phyloP scores from a whole-genome alignment of 2,113 vertebrate genomes.

The Calyptomena viridis region DNA sequence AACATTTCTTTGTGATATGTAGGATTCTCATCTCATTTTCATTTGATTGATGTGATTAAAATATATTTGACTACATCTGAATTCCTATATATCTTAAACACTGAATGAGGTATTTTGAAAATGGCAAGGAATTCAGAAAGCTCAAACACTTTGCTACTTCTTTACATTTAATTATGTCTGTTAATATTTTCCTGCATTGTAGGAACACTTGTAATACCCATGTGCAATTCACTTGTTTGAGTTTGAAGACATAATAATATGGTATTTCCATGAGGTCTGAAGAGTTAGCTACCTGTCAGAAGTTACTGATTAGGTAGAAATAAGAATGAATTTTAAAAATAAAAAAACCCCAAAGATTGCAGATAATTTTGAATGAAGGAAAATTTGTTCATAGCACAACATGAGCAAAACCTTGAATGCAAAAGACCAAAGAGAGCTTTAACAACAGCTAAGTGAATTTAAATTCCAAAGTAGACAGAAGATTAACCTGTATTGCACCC shows the following conservation, averaged over 20 bases:
- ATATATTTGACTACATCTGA: slow-evolving; percentile 20
- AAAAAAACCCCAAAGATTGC: not conserved
- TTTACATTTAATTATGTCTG: not conserved
- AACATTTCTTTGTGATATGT: slow-evolving; percentile 42
- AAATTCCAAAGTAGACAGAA: not conserved
- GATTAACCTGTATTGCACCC: not conserved
- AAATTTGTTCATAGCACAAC: not conserved
- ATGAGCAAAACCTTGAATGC: not conserved
- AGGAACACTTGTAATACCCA: slow-evolving; percentile 43
- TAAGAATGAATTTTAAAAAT: not conserved
- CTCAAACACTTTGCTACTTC: not conserved
- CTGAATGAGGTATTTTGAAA: not conserved
- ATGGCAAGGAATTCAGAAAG: not conserved
- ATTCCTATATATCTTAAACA: slow-evolving; percentile 21
- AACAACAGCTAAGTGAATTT: not conserved
- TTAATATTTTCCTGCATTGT: not conserved
- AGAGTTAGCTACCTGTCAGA: slow-evolving; percentile 26
- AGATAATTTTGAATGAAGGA: not conserved
- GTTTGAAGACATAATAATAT: not conserved
- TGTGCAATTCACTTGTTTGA: not conserved
- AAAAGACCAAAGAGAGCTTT: not conserved
- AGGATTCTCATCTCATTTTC: slow-evolving; percentile 48
- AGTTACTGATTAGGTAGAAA: slow-evolving; percentile 1
- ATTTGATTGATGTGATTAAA: slow-evolving; percentile 54
- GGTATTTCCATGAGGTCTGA: not conserved